Conservation (phyloP, 1,140 invertebrate genomes). For the Dinoponera quadriceps region DNA sequence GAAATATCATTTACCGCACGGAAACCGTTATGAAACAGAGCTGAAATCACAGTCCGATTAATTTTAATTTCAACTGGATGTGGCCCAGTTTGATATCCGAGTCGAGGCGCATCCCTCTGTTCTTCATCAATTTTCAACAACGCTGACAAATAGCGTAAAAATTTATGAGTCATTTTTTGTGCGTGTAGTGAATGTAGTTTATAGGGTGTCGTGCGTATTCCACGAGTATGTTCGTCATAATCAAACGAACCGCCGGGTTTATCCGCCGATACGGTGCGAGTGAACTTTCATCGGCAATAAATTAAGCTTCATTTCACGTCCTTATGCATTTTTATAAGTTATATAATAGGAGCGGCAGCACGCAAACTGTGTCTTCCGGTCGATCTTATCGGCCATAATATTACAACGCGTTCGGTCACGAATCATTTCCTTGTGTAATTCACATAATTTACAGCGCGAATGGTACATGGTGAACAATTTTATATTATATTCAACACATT, state of each 20-base stretch:
- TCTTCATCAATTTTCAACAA: slow-evolving; percentile 49
- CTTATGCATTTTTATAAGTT: slow-evolving; percentile 63
- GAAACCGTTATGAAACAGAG: slow-evolving; percentile 33
- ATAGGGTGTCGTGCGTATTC: not conserved
- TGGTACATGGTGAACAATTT: too few species aligned
- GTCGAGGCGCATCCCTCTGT: slow-evolving; percentile 37
- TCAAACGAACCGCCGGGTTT: not conserved
- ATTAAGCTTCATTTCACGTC: slow-evolving; percentile 44
- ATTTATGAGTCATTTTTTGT: slow-evolving; percentile 24
- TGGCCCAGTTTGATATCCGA: slow-evolving; percentile 54
- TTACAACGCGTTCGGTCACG: slow-evolving; percentile 55
- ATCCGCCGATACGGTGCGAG: not conserved
- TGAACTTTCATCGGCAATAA: slow-evolving; percentile 2
- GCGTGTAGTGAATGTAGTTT: not conserved
- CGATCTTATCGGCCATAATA: slow-evolving; percentile 61
- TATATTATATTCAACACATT: too few species aligned
- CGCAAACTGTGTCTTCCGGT: slow-evolving; percentile 63
- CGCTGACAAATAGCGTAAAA: slow-evolving; percentile 47
- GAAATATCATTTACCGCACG: slow-evolving; percentile 23
- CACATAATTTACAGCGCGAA: slow-evolving; percentile 8
- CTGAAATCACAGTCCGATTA: slow-evolving; percentile 43
- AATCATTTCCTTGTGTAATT: slow-evolving; percentile 63
- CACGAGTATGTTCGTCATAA: not conserved
- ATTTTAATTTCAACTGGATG: slow-evolving; percentile 51
- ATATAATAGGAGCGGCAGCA: slow-evolving; percentile 51